Percentiles rank a stretch among this genome's conserved stretches.
These are phyloP conservation scores for Alexandromys oeconomus DNA, from an alignment of 2,797 vertebrate species.

Conservation along the genomic window DNA sequence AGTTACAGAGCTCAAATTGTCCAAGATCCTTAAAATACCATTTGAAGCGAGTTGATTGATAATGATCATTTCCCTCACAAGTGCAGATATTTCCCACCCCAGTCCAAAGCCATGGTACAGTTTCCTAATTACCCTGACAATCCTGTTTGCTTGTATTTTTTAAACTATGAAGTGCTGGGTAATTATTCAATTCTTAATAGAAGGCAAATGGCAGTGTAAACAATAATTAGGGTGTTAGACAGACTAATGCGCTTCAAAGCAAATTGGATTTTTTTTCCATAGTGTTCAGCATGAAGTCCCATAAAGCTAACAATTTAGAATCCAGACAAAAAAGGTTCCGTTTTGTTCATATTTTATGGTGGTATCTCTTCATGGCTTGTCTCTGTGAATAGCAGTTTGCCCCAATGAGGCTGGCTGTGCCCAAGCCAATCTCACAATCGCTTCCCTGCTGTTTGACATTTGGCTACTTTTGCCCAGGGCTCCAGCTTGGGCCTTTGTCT, in stretches of 20 bases:
- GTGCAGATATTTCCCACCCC: conserved; percentile 75
- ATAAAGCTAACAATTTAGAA: conserved; percentile 90
- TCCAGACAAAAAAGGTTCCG: conserved; percentile 85
- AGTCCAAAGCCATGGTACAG: conserved; percentile 85
- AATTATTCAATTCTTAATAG: conserved; percentile 93
- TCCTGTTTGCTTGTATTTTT: conserved; percentile 93
- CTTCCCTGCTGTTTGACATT: conserved; percentile 81
- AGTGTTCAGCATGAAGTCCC: conserved; percentile 90
- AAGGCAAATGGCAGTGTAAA: conserved; percentile 92
- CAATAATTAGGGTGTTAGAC: conserved; percentile 92
- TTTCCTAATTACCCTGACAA: conserved; percentile 93
- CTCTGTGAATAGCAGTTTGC: conserved; percentile 84
- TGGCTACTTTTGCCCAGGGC: conserved; percentile 72
- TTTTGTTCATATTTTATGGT: conserved; percentile 87
- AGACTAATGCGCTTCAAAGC: conserved; percentile 90
- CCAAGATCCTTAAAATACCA: conserved; percentile 72
- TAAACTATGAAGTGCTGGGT: conserved; percentile 90
- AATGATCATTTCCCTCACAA: conserved; percentile 74
- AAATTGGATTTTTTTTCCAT: conserved; percentile 90
- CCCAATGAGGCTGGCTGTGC: conserved; percentile 74
- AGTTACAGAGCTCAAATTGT: conserved; percentile 69
- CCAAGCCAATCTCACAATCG: conserved; percentile 77
- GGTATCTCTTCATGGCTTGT: conserved; percentile 84
- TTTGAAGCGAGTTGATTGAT: conserved; percentile 82
- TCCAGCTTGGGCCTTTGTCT: conserved; percentile 83